These are phyloP conservation scores for Suricata suricatta DNA, from an alignment of 2,113 vertebrate genomes.

Conservation along the genomic window DNA sequence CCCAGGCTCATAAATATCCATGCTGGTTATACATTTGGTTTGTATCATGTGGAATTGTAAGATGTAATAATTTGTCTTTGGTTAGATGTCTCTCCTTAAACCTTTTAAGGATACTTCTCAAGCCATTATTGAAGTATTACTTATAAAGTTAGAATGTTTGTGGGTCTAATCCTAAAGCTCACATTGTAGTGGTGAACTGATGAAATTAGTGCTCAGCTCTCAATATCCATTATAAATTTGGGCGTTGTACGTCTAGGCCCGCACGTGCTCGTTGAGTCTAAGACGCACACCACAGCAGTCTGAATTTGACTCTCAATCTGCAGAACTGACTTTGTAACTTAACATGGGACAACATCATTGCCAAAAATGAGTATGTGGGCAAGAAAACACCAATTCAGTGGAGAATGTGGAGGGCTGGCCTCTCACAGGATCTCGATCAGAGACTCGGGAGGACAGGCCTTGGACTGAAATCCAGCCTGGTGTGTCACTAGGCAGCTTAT, in stretches of 20 bases:
- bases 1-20: background rate
- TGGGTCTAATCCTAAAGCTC: background rate
- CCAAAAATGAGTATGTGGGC: background rate
- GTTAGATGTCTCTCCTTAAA: background rate
- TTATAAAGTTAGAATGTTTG: background rate
- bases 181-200: background rate
- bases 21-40: background rate
- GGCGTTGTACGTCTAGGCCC: background rate
- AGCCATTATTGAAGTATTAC: background rate
- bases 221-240: background rate
- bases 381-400: background rate
- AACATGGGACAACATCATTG: background rate
- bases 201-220: background rate
- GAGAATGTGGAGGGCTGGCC: background rate
- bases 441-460: accelerated
- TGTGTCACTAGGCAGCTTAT: no score
- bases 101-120: background rate
- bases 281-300: no score
- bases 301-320: background rate
- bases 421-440: accelerated
- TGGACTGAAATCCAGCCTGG: background rate
- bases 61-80: background rate
- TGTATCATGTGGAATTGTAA: background rate
- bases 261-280: background rate
- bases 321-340: background rate